A percentile compares a stretch with the other conserved stretches of the same genome.
These are phyloP conservation scores for Schlechtendalia chinensis DNA, from an alignment of 1,140 invertebrate genomes.

Conservation along the genomic window DNA sequence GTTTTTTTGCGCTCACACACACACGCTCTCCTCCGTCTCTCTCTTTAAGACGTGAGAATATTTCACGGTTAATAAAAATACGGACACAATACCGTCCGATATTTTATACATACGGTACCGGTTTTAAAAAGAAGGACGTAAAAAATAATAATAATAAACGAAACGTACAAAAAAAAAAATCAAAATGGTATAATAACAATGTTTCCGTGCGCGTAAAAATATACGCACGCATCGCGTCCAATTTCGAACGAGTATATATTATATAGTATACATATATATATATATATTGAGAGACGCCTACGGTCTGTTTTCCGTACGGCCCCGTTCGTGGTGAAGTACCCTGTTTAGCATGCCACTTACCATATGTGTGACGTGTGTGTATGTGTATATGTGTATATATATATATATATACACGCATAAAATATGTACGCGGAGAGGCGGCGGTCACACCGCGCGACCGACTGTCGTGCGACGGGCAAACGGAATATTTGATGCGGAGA, in stretches of 20 bases:
- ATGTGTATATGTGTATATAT: no score
- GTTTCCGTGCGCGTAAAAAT: constrained; percentile 44
- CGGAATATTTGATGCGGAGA: constrained; percentile 46
- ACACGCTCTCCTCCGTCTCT: not conserved
- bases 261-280: no score
- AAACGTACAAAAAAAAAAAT: not conserved
- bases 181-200: constrained; percentile 35
- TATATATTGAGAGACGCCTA: not conserved
- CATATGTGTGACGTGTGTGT: constrained; percentile 24
- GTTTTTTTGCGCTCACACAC: not conserved
- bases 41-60: constrained; percentile 32
- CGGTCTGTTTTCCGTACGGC: constrained; percentile 21
- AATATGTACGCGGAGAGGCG: not conserved
- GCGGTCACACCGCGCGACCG: constrained; percentile 12
- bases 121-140: constrained; percentile 21
- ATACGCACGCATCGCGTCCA: constrained; percentile 34
- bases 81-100: constrained; percentile 14
- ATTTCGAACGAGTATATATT: constrained; percentile 20
- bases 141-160: constrained; percentile 12
- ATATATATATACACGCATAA: no score
- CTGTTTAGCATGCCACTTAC: constrained; percentile 48
- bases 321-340: constrained; percentile 44
- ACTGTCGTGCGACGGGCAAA: not conserved
- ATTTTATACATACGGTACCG: constrained; percentile 28
- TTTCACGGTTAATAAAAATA: constrained; percentile 45